Evolutionary conservation across 2,113 vertebrate genomes (phyloP).

Genomic region (Herpetotheres cachinnans): DNA sequence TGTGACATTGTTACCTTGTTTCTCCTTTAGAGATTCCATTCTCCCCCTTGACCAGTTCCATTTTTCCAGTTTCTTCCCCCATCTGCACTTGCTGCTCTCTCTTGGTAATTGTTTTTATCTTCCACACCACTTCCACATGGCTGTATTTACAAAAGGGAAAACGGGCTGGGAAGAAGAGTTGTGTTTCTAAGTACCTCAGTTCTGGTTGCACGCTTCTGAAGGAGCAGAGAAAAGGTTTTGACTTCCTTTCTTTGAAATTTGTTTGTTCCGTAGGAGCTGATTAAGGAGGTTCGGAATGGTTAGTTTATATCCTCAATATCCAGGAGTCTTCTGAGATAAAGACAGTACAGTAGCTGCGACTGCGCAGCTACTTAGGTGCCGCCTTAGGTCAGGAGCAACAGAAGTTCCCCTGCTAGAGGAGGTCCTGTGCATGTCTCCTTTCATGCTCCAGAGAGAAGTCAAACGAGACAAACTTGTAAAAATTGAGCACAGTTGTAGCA

Average conservation of each 20-base stretch:
- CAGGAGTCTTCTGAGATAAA: not conserved
- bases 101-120: not conserved
- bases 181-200: not conserved
- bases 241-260: accelerated
- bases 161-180: not conserved
- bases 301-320: not conserved
- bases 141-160: not conserved
- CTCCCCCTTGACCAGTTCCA: not conserved
- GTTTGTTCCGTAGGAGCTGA: not conserved
- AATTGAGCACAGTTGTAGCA: not conserved
- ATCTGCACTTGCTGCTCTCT: not conserved
- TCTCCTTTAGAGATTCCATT: not conserved
- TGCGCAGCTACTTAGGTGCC: not conserved
- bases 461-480: not conserved
- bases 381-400: not conserved
- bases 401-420: not conserved
- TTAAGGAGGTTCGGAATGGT: not conserved
- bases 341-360: not conserved
- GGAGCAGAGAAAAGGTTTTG: not conserved
- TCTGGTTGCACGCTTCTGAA: not conserved
- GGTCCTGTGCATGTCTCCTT: not conserved
- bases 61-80: not conserved
- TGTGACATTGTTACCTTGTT: not conserved
- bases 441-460: not conserved
- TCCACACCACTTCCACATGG: not conserved